Evolutionary conservation across 2,888 invertebrate species (phyloP), one percentile per base, ranked within the genome.

Genomic region (Andrena dorsata): DNA sequence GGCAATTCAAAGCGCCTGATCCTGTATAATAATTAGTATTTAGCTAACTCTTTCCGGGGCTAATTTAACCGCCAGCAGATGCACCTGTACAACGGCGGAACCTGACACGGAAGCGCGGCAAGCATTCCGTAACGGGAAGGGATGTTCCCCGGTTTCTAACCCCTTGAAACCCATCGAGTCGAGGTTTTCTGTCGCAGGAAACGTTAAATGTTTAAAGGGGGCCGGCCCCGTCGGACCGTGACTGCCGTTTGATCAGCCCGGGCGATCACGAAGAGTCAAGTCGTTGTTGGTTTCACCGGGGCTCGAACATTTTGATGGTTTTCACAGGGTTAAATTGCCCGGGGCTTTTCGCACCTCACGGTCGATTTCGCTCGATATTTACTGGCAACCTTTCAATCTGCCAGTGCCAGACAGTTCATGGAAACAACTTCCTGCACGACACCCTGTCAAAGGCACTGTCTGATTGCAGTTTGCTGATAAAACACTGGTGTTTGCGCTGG

Each of bases 111-210:
- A 91, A 90, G 86, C 80, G 85, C 82, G 84, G 28, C 77, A 77
- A 90, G 74, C 86, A 78, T 84, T 83, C 87, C 91, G 81, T 90
- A 88, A 91, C 90, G 73, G 84, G 83, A 87, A 86, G 88, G 89
- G 90, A 88, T 90, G 88, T 80, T 85, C 85, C 74, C 82, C 69
- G 79, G 70, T 78, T 71, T 69, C 83, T 89, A 88, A 90, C 88
- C 89, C 84, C 85, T 64, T 86, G 85, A 53, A 90, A 89, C 85
- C 85, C 86, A 90, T 86, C 88, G 83, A 76, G 82, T 88, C 86
- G 88, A 87, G 86, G 90, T 86, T 91, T 91, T 90, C 91, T 86
- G 90, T 89, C 83, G 76, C 83, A 82, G 86, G 86, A 86, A 90
- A 86, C 80, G 88, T 85, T 84, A 68, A 75, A 84, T 86, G 88